These are phyloP conservation scores for Escarpia spicata DNA, from an alignment of 2,888 invertebrate species.

Conservation along the genomic window DNA sequence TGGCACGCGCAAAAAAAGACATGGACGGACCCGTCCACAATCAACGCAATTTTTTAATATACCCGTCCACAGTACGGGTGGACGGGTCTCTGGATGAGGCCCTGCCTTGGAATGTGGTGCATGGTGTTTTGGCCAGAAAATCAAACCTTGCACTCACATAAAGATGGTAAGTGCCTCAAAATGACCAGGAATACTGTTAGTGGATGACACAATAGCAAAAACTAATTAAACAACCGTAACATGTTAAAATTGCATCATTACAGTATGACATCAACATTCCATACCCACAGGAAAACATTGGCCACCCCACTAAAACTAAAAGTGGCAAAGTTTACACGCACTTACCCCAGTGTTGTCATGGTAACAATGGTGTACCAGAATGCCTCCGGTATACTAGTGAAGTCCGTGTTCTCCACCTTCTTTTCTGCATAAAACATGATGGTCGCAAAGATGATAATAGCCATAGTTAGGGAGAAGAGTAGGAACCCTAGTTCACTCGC, in stretches of 20 bases:
- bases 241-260: too few species aligned
- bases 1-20: too few species aligned
- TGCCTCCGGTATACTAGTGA: constrained; percentile 99
- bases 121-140: too few species aligned
- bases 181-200: not conserved
- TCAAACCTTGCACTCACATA: too few species aligned
- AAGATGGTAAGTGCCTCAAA: not conserved
- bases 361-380: constrained; percentile 99
- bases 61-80: too few species aligned
- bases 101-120: too few species aligned
- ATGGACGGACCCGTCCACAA: too few species aligned
- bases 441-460: constrained; percentile 99
- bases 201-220: too few species aligned
- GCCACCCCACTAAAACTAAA: not conserved
- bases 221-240: too few species aligned
- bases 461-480: constrained; percentile 99
- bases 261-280: too few species aligned
- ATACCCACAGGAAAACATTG: not conserved
- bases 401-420: constrained; percentile 94
- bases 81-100: too few species aligned
- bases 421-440: constrained; percentile 99
- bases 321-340: constrained; percentile 28
- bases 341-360: constrained; percentile 98
- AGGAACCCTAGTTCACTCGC: constrained; percentile 99
- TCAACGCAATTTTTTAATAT: too few species aligned